A percentile compares a stretch with the other conserved stretches of the same genome.
phyloP scores from a whole-genome alignment of 2,888 invertebrate species.

The Acanthopleura granulata region DNA sequence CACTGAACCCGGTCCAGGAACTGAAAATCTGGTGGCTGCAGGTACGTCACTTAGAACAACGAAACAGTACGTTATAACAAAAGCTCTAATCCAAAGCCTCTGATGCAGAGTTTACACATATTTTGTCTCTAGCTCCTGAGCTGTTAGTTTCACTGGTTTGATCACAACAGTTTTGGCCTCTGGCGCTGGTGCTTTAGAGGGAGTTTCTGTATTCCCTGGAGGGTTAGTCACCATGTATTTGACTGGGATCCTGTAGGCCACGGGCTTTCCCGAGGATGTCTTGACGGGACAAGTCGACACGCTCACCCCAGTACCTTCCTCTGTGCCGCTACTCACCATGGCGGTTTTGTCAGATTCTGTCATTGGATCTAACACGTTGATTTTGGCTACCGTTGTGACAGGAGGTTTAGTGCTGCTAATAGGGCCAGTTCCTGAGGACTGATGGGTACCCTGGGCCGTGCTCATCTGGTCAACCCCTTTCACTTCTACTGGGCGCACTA shows the following conservation, averaged over 20 bases:
- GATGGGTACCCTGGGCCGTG: no score
- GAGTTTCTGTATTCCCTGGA: not conserved
- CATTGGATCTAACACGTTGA: not conserved
- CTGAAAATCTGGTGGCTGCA: no score
- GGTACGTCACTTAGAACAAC: no score
- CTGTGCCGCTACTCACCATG: not conserved
- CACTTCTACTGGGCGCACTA: not conserved
- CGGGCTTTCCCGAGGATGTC: not conserved
- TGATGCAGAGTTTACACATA: not conserved
- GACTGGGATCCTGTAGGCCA: not conserved
- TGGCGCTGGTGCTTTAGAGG: not conserved
- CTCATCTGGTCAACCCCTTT: not conserved
- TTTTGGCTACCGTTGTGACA: conserved; percentile 1
- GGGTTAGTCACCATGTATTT: not conserved
- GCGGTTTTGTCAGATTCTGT: not conserved
- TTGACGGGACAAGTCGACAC: not conserved
- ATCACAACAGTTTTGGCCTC: not conserved
- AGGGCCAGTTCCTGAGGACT: not conserved
- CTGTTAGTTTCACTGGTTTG: not conserved
- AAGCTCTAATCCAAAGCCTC: not conserved
- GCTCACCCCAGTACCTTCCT: not conserved
- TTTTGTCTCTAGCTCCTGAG: conserved; percentile 6
- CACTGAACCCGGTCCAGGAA: no score
- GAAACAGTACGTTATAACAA: no score
- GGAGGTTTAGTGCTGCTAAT: not conserved